phyloP scores from a whole-genome alignment of 2,113 vertebrate species.

The Gnathonemus echidnorhynchus region DNA sequence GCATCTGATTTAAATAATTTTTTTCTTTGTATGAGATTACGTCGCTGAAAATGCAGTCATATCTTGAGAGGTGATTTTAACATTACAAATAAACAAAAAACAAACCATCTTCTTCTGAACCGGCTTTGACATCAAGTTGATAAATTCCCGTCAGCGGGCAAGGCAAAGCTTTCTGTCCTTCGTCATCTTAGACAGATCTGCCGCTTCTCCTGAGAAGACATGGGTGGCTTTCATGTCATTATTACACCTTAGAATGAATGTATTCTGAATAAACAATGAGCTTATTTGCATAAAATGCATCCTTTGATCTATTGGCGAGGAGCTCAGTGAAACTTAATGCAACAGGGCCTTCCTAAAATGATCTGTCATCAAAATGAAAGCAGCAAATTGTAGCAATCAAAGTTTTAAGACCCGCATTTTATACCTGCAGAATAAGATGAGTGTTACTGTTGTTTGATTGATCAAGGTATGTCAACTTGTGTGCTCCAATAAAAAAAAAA shows the following conservation, averaged over 20 bases:
- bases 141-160: not conserved
- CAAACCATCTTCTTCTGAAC: not conserved
- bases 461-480: not conserved
- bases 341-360: not conserved
- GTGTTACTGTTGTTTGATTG: not conserved
- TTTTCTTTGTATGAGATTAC: not conserved
- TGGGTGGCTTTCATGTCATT: constrained; percentile 19
- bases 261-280: constrained; percentile 23
- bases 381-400: not conserved
- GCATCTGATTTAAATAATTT: not conserved
- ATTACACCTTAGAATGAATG: constrained; percentile 14
- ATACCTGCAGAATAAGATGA: not conserved
- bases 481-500: not conserved
- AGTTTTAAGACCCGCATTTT: not conserved
- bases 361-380: constrained; percentile 5
- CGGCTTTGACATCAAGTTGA: constrained; percentile 10
- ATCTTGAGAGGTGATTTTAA: not conserved
- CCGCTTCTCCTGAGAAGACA: not conserved
- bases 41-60: not conserved
- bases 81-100: not conserved
- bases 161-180: not conserved
- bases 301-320: constrained; percentile 17
- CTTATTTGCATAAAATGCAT: constrained; percentile 4
- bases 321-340: not conserved
- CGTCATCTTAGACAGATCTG: not conserved